A percentile compares a stretch with the other conserved stretches of the same genome.
Conservation (phyloP, 2,888 invertebrate species). For the Himalopsyche japonica region DNA sequence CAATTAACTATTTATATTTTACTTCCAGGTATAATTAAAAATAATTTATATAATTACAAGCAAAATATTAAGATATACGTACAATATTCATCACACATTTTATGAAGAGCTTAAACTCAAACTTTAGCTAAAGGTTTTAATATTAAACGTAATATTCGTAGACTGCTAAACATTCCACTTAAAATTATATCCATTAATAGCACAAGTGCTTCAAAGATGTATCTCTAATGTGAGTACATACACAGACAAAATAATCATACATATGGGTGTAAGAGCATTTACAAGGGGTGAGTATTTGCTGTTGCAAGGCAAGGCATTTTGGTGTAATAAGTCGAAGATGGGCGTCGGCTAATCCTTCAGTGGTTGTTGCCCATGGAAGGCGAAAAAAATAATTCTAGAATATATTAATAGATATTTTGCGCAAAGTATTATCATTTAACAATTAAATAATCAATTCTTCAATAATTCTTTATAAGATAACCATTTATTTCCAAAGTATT, state of each 20-base stretch:
- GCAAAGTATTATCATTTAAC: too few species aligned
- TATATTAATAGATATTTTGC: too few species aligned
- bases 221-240: not conserved
- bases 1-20: too few species aligned
- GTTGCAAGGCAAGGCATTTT: constrained; percentile 27
- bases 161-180: not conserved
- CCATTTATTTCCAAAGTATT: too few species aligned
- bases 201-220: not conserved
- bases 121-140: not conserved
- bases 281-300: not conserved
- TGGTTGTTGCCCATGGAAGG: constrained; percentile 4
- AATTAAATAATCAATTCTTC: too few species aligned
- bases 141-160: not conserved
- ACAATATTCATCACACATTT: too few species aligned
- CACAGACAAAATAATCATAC: not conserved
- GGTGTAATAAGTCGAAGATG: constrained; percentile 36
- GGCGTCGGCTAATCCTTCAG: constrained; percentile 27
- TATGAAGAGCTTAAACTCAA: too few species aligned
- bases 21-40: too few species aligned
- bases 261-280: not conserved
- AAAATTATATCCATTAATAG: not conserved
- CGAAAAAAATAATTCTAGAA: not conserved
- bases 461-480: too few species aligned
- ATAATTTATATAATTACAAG: too few species aligned
- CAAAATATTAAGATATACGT: too few species aligned